Evolutionary conservation across 2,113 vertebrate genomes (phyloP), one percentile per base, ranked within the genome.

Genomic region (Dipodomys merriami): DNA sequence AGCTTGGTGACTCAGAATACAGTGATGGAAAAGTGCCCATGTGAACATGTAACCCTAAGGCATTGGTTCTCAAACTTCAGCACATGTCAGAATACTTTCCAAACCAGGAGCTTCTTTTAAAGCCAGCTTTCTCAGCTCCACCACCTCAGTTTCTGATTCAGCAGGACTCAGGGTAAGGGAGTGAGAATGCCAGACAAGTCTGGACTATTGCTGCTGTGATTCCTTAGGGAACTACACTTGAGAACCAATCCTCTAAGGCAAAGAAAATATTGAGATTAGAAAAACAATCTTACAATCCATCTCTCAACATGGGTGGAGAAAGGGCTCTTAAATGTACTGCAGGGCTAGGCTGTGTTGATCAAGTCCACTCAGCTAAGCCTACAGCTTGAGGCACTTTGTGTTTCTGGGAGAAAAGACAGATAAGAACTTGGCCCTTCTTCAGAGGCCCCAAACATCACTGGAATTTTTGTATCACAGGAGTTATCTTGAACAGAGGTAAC

Each of bases 401-500:
- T 25, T 92, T 69, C 73, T n/a, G 85, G 71, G 72, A 74, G 18
- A 71, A 69, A 74, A 88, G 39, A 67, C 12, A 80, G 39, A 29
- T 8, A 80, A 65, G 86, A 15, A 95, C 65, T 64, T 13, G 33
- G 15, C 20, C 20, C 33, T 10, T 88, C 90, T 95, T 77, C n/a
- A 64, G 13, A 71, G 53, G 79, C 84, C 57, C 27, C 57, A 83
- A 74, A 9, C 18, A 30, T 88, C 88, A 57, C n/a, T 80, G 12
- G 57, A 82, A 86, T 80, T 86, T 60, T 72, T 81, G 15, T 29
- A 39, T 83, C 27, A 74, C 19, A 88, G 60, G 49, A 74, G 33
- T 81, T 94, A 19, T 93, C 60, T 92, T 67, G 81, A 85, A 27
- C 72, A 83, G 88, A 76, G 62, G 27, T 72, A 72, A 72, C 78